Conservation (phyloP, 2,797 vertebrate species). For the Leuciscus waleckii region DNA sequence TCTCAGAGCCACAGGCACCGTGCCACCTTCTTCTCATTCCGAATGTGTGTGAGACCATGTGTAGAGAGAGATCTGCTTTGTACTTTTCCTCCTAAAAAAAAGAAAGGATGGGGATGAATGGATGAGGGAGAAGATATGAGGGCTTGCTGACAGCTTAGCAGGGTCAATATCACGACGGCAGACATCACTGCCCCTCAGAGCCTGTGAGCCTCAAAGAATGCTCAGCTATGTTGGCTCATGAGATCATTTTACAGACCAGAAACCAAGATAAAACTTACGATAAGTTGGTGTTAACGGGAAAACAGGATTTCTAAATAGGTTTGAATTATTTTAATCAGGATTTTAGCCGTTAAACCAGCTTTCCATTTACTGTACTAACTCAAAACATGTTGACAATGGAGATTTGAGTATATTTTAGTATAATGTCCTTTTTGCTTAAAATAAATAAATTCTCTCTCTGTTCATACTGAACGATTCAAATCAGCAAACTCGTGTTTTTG, state of each 20-base stretch:
- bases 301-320: neutral
- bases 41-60: neutral
- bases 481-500: neutral
- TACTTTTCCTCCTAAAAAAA: slow-evolving; percentile 25
- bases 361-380: neutral
- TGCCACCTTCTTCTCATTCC: slow-evolving; percentile 26
- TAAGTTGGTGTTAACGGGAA: slow-evolving; percentile 2
- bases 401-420: neutral
- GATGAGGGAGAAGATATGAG: slow-evolving; percentile 62
- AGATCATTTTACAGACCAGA: slow-evolving; percentile 35
- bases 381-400: neutral
- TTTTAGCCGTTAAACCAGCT: neutral
- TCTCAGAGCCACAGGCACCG: slow-evolving; percentile 17
- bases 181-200: slow-evolving; percentile 48
- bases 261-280: neutral
- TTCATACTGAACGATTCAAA: neutral
- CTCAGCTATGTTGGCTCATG: neutral
- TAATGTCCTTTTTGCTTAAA: neutral
- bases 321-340: neutral
- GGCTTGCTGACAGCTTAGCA: slow-evolving; percentile 68
- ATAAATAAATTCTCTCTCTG: neutral
- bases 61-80: slow-evolving; percentile 38
- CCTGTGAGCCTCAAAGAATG: slow-evolving; percentile 39
- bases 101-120: slow-evolving; percentile 35
- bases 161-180: slow-evolving; percentile 52